Base-by-base conservation (phyloP, 2,797 vertebrate species). In the Channa striata region DNA sequence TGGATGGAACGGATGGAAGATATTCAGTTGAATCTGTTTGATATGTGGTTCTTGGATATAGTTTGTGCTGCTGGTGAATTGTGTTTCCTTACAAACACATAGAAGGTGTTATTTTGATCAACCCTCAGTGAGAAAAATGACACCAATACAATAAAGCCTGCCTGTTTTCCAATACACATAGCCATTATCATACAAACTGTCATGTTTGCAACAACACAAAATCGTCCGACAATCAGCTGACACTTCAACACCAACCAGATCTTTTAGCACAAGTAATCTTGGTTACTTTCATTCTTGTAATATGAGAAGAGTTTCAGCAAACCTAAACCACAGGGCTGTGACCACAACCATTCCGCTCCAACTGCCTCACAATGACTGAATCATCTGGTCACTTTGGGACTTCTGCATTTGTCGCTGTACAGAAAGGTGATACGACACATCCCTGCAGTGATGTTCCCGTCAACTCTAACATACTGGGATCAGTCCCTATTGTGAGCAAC, bases 401-500 rank as follows among this genome's bases (percentile, higher is more conserved):
- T 60, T 65, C 60, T 65, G 68, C 65, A 52, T 65, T 65, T 20
- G 14, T 30, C 4, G 5, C 3, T 21, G 10, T 8, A 20, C 17
- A n/a, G 2, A 40, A 57, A 52, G 11, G 34, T 33, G 17, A 54
- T 1, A 66, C 34, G 8, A 17, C 11, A 46, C 33, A 57, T 13
- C 30, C 11, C 5, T 8, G 20, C 23, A 5, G 8, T 11, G 30
- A 37, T 37, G 19, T 39, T 13, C 36, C 30, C 11, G 4, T 58
- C 12, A 57, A 46, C 57, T 20, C 53, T 67, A 43, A 61, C 56
- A 61, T 39, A 42, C 21, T 49, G 10, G 40, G 14, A 43, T 59
- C 16, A 14, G 37, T 7, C 13, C 46, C 23, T 44, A 51, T 30
- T 30, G 30, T 59, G 21, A 25, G 23, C 16, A 23, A 46, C 7